A percentile compares a stretch with the other conserved stretches of the same genome.
Conservation (phyloP, 2,797 vertebrate genomes). For the Aeoliscus strigatus region DNA sequence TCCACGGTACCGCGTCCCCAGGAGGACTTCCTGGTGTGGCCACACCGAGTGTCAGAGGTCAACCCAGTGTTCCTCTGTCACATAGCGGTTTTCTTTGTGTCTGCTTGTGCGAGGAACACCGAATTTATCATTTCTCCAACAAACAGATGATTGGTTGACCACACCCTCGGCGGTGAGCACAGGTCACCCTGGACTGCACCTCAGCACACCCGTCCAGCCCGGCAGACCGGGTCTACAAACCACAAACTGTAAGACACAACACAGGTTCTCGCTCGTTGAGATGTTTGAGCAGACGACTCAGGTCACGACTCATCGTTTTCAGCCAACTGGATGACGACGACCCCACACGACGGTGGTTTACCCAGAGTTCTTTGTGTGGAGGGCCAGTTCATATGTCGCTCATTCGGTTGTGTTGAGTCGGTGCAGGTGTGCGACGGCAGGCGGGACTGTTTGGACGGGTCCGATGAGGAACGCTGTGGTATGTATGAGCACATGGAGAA, state of each 20-base stretch:
- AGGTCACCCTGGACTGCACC: conserved; percentile 49
- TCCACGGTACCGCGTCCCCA: conserved; percentile 49
- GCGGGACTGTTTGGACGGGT: conserved; percentile 79
- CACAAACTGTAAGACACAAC: conserved; percentile 31
- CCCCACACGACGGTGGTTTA: conserved; percentile 46
- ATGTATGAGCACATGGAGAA: conserved; percentile 10
- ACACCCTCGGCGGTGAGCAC: conserved; percentile 14
- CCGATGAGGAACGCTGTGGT: conserved; percentile 81
- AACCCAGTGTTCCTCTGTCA: no score
- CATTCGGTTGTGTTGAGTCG: conserved; percentile 76
- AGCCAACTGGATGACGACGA: conserved; percentile 36
- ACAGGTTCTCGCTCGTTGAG: background rate
- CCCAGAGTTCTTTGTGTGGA: conserved; percentile 70
- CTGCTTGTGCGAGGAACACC: no score
- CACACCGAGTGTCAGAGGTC: conserved; percentile 41
- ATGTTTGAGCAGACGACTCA: background rate
- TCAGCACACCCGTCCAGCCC: conserved; percentile 17
- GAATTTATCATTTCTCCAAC: no score
- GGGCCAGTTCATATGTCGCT: conserved; percentile 73
- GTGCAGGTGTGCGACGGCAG: conserved; percentile 75
- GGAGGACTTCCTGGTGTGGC: conserved; percentile 61
- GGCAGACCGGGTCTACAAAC: conserved; percentile 52
- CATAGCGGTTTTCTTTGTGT: no score
- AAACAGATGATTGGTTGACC: conserved; percentile 12
- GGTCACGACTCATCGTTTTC: background rate